phyloP scores from a whole-genome alignment of 2,113 vertebrate species.

The Cettia cetti region DNA sequence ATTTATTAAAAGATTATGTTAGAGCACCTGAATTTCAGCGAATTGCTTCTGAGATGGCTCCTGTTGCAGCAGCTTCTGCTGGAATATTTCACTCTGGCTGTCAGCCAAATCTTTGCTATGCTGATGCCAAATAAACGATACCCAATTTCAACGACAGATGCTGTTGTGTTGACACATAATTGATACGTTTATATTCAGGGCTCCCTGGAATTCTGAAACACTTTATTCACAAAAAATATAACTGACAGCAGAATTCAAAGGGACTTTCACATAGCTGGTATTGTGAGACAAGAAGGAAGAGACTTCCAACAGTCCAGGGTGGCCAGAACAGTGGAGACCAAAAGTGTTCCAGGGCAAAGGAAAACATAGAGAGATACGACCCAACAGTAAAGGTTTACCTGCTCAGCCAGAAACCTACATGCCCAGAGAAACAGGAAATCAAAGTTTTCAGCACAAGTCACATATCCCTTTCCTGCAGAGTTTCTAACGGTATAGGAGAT shows the following conservation, averaged over 20 bases:
- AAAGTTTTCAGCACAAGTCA: not conserved
- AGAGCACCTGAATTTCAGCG: not conserved
- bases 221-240: constrained; percentile 7
- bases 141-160: constrained; percentile 37
- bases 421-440: not conserved
- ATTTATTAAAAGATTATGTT: not conserved
- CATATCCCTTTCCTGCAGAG: constrained; percentile 9
- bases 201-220: constrained; percentile 20
- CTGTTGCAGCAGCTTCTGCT: constrained; percentile 7
- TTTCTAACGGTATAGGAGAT: not conserved
- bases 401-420: not conserved
- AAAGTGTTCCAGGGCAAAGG: not conserved
- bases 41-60: constrained; percentile 8
- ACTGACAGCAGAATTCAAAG: not conserved
- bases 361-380: fast-evolving
- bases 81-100: constrained; percentile 43
- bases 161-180: constrained; percentile 49
- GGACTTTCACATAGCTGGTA: not conserved
- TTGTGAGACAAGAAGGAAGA: not conserved
- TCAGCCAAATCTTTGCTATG: constrained; percentile 20
- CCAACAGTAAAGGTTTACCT: not conserved
- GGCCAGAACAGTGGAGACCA: not conserved
- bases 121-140: constrained; percentile 56
- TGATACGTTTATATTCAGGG: constrained; percentile 22
- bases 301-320: not conserved